These are phyloP conservation scores for Acrobasis repandana DNA, from an alignment of 2,888 invertebrate genomes.

Conservation along the genomic window DNA sequence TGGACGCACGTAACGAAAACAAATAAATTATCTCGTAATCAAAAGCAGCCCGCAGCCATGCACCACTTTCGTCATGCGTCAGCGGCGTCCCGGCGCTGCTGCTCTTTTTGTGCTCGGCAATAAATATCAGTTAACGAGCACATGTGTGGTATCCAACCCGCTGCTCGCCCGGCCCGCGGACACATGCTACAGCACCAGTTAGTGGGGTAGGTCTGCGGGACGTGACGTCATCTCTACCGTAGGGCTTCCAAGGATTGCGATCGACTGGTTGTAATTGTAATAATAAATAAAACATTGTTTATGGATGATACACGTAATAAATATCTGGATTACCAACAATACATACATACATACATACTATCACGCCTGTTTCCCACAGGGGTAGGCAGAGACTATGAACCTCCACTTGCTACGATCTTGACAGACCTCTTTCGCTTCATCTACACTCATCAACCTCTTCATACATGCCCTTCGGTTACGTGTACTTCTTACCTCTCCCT, in stretches of 20 bases:
- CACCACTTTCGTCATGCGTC: neutral
- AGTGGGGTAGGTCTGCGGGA: constrained; percentile 4
- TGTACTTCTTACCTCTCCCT: no score
- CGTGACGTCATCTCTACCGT: neutral
- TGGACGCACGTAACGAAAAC: neutral
- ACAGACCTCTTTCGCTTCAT: no score
- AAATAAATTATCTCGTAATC: neutral
- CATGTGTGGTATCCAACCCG: neutral
- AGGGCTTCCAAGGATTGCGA: neutral
- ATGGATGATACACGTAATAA: no score
- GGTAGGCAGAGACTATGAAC: no score
- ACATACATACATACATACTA: no score
- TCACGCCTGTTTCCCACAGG: no score
- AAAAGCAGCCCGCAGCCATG: neutral
- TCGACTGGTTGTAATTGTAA: no score
- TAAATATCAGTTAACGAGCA: constrained; percentile 14
- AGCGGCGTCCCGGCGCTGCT: neutral
- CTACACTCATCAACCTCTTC: no score
- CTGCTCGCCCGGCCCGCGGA: neutral
- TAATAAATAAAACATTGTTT: no score
- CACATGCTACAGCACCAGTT: neutral
- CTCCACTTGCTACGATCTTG: no score
- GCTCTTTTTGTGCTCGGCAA: constrained; percentile 4
- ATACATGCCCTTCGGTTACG: no score
- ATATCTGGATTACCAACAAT: no score